Conservation (phyloP, 2,113 vertebrate species). For the Syngnathus typhle region DNA sequence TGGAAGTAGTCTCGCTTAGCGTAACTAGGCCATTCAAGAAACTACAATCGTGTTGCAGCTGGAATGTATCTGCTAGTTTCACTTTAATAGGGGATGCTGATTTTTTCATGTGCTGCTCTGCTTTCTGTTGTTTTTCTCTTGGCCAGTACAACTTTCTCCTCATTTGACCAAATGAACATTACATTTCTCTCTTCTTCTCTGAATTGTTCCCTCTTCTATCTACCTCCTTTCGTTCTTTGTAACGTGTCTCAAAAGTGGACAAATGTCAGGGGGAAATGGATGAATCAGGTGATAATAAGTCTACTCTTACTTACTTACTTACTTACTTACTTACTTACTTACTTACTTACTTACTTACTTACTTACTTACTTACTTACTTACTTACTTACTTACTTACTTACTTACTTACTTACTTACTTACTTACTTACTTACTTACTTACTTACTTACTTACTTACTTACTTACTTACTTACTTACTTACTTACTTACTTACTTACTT, state of each 20-base stretch:
- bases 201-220: conserved; percentile 66
- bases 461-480: no score
- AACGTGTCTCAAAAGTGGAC: conserved; percentile 70
- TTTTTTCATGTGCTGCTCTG: not conserved
- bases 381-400: no score
- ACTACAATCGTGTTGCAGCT: not conserved
- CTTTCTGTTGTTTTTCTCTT: conserved; percentile 6
- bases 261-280: conserved; percentile 75
- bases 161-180: conserved; percentile 19
- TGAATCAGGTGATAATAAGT: conserved; percentile 86
- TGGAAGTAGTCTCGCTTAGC: not conserved
- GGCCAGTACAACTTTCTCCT: conserved; percentile 5
- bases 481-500: no score
- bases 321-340: no score
- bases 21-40: not conserved
- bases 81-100: not conserved
- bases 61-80: not conserved
- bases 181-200: conserved; percentile 19
- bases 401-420: no score
- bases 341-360: no score
- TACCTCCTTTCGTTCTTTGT: conserved; percentile 52
- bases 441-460: no score
- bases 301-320: conserved; percentile 79
- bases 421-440: no score
- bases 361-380: no score